phyloP scores from a whole-genome alignment of 2,888 invertebrate species.

The Gymnocheta viridis region DNA sequence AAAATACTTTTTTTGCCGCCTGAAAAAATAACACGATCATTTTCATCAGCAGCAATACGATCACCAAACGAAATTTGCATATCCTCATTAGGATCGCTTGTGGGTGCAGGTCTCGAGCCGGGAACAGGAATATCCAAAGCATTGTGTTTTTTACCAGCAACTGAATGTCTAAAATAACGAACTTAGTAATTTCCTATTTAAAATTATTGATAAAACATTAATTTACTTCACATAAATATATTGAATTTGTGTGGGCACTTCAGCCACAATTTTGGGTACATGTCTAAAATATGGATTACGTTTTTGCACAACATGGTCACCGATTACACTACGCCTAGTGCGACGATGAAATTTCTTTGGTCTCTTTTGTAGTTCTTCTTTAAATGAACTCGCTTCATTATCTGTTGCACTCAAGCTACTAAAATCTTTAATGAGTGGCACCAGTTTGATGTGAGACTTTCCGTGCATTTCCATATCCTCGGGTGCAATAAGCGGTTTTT shows the following conservation, averaged over 20 bases:
- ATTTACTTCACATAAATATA: conserved; percentile 62
- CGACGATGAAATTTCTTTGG: conserved; percentile 77
- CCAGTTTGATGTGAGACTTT: conserved; percentile 44
- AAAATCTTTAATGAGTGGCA: conserved; percentile 41
- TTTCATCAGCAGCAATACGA: conserved; percentile 72
- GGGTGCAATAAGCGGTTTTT: conserved; percentile 73
- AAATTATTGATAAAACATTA: neutral
- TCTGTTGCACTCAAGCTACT: conserved; percentile 52
- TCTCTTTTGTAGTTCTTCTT: conserved; percentile 73
- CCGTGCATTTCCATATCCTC: conserved; percentile 61
- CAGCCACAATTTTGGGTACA: conserved; percentile 7
- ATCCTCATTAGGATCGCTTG: neutral
- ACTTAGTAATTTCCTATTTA: neutral
- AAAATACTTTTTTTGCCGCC: conserved; percentile 59
- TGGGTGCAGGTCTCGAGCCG: neutral
- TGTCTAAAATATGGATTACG: conserved; percentile 69
- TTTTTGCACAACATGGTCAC: conserved; percentile 61
- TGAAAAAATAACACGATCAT: conserved; percentile 71
- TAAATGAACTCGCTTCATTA: conserved; percentile 37
- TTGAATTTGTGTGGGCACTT: conserved; percentile 33
- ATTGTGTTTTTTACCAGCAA: conserved; percentile 68
- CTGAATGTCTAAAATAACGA: conserved; percentile 59
- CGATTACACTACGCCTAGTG: conserved; percentile 73
- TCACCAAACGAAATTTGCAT: conserved; percentile 15
- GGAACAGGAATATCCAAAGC: conserved; percentile 54